These are phyloP conservation scores for Amblyjoppa proteus DNA, from an alignment of 2,888 invertebrate species.

Conservation along the genomic window DNA sequence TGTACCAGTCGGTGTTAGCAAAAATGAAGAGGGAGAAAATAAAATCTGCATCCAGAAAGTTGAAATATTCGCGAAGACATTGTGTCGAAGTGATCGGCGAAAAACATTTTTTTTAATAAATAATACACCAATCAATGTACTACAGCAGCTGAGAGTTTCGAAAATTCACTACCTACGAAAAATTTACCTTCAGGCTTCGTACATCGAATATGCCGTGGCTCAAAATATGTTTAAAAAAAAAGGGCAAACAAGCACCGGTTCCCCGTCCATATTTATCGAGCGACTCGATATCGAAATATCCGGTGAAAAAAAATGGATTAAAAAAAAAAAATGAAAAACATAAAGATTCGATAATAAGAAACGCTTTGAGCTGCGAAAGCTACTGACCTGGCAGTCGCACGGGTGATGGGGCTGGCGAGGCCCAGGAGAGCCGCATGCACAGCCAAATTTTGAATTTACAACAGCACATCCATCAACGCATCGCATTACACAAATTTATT, in stretches of 20 bases:
- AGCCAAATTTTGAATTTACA: constrained; percentile 85
- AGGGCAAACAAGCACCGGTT: constrained; percentile 28
- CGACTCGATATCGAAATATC: background rate
- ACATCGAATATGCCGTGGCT: constrained; percentile 8
- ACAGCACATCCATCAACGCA: constrained; percentile 74
- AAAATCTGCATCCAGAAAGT: background rate
- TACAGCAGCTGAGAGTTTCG: constrained; percentile 39
- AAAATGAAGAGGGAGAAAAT: constrained; percentile 42
- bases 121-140: constrained; percentile 21
- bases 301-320: constrained; percentile 23
- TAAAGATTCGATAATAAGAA: constrained; percentile 52
- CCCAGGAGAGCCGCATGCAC: constrained; percentile 88
- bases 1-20: constrained; percentile 73
- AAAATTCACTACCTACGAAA: constrained; percentile 54
- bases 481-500: constrained; percentile 58
- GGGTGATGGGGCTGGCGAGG: constrained; percentile 85
- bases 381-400: constrained; percentile 86
- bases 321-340: constrained; percentile 20
- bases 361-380: constrained; percentile 58
- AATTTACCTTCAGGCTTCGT: constrained; percentile 5
- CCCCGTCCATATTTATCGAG: constrained; percentile 8
- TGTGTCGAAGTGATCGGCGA: constrained; percentile 2
- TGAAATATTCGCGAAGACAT: constrained; percentile 5
- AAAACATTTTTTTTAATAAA: constrained; percentile 10
- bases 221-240: background rate